These are phyloP conservation scores for Brachypodius melanocephalos DNA, from an alignment of 2,113 vertebrate genomes.

Conservation along the genomic window DNA sequence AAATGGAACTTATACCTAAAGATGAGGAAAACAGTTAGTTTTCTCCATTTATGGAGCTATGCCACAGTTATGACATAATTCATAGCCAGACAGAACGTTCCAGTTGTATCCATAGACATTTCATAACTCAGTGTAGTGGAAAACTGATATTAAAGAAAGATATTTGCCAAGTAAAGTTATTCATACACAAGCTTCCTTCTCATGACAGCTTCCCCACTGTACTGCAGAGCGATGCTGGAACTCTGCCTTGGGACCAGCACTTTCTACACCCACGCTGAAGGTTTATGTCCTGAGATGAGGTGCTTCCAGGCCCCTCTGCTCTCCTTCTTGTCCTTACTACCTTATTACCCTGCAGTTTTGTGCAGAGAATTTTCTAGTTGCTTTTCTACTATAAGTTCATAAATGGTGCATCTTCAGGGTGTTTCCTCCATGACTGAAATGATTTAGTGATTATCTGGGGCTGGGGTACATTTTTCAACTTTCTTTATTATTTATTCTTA, in stretches of 20 bases:
- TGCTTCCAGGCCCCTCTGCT: neutral
- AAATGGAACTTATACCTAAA: constrained; percentile 68
- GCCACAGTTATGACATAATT: constrained; percentile 70
- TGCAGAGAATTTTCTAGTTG: neutral
- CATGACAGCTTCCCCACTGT: constrained; percentile 46
- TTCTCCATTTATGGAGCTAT: constrained; percentile 66
- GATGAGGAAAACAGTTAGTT: constrained; percentile 72
- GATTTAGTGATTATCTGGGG: neutral
- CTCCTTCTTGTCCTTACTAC: constrained; percentile 44
- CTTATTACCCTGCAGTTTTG: neutral
- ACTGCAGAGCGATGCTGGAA: neutral
- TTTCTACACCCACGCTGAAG: constrained; percentile 42
- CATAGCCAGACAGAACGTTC: constrained; percentile 65
- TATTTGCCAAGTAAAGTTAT: constrained; percentile 68
- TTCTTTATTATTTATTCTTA: neutral
- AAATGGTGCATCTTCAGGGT: neutral
- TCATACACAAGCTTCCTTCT: constrained; percentile 64
- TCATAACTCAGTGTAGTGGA: constrained; percentile 65
- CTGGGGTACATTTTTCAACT: neutral
- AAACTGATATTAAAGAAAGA: constrained; percentile 64
- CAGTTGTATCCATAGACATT: constrained; percentile 67
- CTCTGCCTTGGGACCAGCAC: constrained; percentile 16
- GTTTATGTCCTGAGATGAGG: constrained; percentile 44
- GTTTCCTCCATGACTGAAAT: neutral
- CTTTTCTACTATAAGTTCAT: neutral